phyloP scores from a whole-genome alignment of 2,797 vertebrate species.

The Prunella strophiata region DNA sequence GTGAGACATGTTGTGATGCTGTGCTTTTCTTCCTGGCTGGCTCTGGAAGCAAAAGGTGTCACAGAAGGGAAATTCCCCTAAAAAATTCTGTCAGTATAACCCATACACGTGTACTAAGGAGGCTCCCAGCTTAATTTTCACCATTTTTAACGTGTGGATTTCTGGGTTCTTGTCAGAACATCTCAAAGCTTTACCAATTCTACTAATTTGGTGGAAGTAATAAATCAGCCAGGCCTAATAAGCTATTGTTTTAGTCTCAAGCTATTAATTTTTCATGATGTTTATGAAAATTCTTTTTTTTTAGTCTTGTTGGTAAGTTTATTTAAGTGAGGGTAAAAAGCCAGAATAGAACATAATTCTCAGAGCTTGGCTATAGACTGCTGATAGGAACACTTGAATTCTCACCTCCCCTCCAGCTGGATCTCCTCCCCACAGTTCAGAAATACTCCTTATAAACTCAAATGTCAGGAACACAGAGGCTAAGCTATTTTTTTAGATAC shows the following conservation, averaged over 20 bases:
- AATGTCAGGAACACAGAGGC: conserved; percentile 61
- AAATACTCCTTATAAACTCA: conserved; percentile 37
- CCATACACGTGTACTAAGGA: background rate
- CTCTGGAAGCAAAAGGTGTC: background rate
- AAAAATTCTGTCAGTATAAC: background rate
- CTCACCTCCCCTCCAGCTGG: conserved; percentile 57
- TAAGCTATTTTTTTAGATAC: conserved; percentile 60
- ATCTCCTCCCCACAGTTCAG: conserved; percentile 52
- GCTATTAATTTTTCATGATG: background rate
- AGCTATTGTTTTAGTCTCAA: background rate
- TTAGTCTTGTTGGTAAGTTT: background rate
- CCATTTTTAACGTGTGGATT: background rate
- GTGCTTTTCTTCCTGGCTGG: background rate
- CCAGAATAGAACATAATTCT: background rate
- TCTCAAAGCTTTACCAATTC: background rate
- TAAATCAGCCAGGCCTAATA: conserved; percentile 1
- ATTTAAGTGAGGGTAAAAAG: conserved; percentile 1
- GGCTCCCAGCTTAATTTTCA: background rate
- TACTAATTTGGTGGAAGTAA: background rate
- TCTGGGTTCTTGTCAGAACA: conserved; percentile 17
- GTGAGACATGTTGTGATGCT: background rate
- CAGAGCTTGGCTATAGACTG: background rate
- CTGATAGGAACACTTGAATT: conserved; percentile 41
- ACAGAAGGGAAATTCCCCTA: background rate
- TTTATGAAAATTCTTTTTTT: background rate